phyloP scores from a whole-genome alignment of 2,797 vertebrate genomes.

The Anguilla marmorata region DNA sequence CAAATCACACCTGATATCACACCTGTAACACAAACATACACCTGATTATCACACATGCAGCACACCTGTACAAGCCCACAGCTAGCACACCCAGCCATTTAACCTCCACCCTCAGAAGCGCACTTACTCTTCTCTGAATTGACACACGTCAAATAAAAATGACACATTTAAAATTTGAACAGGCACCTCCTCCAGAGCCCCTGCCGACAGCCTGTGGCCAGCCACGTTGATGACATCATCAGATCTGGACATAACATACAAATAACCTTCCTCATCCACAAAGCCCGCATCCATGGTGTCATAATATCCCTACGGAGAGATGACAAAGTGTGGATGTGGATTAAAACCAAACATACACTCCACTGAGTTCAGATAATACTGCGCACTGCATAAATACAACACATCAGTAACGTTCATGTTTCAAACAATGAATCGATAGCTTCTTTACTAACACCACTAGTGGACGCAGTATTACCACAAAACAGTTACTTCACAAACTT shows the following conservation, averaged over 20 bases:
- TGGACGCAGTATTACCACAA: slow-evolving; percentile 46
- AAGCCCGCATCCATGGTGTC: slow-evolving; percentile 83
- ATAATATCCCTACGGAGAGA: slow-evolving; percentile 71
- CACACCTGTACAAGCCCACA: not conserved
- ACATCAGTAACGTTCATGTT: not conserved
- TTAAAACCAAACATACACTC: not conserved
- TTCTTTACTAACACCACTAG: slow-evolving; percentile 49
- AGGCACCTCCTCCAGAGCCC: slow-evolving; percentile 62
- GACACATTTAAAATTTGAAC: too few relatives aligned
- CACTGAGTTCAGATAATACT: not conserved
- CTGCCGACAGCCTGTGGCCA: slow-evolving; percentile 77
- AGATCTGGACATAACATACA: slow-evolving; percentile 76
- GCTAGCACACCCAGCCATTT: not conserved
- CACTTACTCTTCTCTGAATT: too few relatives aligned
- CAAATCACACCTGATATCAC: not conserved
- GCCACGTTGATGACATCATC: slow-evolving; percentile 82
- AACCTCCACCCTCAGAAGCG: too few relatives aligned
- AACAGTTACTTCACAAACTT: not conserved
- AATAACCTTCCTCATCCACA: slow-evolving; percentile 78
- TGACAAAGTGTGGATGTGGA: not conserved
- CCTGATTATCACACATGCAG: not conserved
- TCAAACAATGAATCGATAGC: not conserved
- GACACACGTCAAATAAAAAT: too few relatives aligned
- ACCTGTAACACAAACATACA: not conserved
- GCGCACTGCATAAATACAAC: not conserved